Conservation (phyloP, 2,888 invertebrate genomes). For the Elysia crispata region DNA sequence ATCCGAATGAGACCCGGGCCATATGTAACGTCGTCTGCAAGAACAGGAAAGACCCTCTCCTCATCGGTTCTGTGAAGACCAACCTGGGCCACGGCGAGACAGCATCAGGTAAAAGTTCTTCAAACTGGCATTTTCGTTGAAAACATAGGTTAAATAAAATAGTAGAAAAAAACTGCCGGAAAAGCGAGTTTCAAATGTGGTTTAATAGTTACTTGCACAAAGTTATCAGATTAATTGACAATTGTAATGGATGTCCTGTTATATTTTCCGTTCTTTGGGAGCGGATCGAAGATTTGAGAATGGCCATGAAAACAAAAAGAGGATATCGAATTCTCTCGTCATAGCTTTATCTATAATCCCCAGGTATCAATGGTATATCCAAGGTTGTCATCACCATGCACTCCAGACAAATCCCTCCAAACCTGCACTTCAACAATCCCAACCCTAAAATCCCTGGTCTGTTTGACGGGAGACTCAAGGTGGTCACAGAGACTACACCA, state of each 20-base stretch:
- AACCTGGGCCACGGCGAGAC: neutral
- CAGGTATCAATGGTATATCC: slow-evolving; percentile 61
- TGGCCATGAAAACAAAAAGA: too few relatives aligned
- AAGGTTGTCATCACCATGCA: slow-evolving; percentile 61
- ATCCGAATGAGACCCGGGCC: neutral
- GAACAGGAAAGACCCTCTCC: neutral
- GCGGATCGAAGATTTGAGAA: too few relatives aligned
- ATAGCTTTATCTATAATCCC: slow-evolving; percentile 18
- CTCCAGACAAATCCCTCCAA: slow-evolving; percentile 79
- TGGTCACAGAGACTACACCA: slow-evolving; percentile 80
- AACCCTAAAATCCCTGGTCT: slow-evolving; percentile 92
- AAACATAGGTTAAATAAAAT: too few relatives aligned
- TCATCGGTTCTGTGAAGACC: neutral
- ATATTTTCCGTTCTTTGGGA: too few relatives aligned
- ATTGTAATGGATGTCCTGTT: too few relatives aligned
- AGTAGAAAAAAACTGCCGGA: too few relatives aligned
- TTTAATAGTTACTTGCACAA: too few relatives aligned
- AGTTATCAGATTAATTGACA: too few relatives aligned
- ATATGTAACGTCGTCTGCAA: neutral
- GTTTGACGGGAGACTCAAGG: slow-evolving; percentile 89
- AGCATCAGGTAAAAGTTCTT: too few relatives aligned
- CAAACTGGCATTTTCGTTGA: too few relatives aligned
- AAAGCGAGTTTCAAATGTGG: too few relatives aligned
- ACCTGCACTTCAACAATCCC: slow-evolving; percentile 90
- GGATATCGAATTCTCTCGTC: too few relatives aligned